A percentile compares a stretch with the other conserved stretches of the same genome.
These are phyloP conservation scores for Hypselothyrea guttata DNA, from an alignment of 2,888 invertebrate species.

Conservation along the genomic window DNA sequence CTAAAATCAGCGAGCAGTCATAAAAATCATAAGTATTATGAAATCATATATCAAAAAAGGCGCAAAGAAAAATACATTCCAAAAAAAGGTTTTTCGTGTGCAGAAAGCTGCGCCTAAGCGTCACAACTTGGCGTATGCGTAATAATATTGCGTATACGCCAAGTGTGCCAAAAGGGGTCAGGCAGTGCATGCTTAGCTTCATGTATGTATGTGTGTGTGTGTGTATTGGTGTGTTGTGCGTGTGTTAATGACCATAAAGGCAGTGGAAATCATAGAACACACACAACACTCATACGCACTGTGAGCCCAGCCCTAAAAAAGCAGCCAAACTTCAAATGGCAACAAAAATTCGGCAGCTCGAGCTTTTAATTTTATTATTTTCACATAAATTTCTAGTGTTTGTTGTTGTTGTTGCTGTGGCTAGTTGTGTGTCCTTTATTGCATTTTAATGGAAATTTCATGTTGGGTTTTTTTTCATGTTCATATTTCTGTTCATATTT, in stretches of 20 bases:
- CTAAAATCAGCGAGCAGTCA: conserved; percentile 23
- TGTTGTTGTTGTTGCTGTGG: conserved; percentile 1
- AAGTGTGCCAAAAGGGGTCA: conserved; percentile 42
- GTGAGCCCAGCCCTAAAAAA: conserved; percentile 49
- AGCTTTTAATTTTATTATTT: conserved; percentile 70
- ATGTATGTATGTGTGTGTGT: conserved; percentile 14
- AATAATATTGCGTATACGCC: conserved; percentile 49
- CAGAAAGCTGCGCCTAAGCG: conserved; percentile 39
- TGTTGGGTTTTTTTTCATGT: conserved; percentile 15
- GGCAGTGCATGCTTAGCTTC: conserved; percentile 13
- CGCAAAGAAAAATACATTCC: not conserved
- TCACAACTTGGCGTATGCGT: conserved; percentile 49
- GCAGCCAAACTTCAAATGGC: conserved; percentile 24
- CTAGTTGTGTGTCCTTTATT: conserved; percentile 50
- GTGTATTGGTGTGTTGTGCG: no score
- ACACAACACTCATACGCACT: conserved; percentile 59
- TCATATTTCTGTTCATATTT: not conserved
- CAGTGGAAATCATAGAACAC: conserved; percentile 30
- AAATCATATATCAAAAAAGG: conserved; percentile 43
- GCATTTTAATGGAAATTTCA: conserved; percentile 74
- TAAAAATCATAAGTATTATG: conserved; percentile 39
- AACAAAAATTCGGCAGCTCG: conserved; percentile 16
- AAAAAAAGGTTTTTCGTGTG: conserved; percentile 19
- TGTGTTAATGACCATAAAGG: conserved; percentile 48
- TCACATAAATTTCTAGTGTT: conserved; percentile 55